Conservation (phyloP, 2,888 invertebrate species). For the Pammene fasciana region DNA sequence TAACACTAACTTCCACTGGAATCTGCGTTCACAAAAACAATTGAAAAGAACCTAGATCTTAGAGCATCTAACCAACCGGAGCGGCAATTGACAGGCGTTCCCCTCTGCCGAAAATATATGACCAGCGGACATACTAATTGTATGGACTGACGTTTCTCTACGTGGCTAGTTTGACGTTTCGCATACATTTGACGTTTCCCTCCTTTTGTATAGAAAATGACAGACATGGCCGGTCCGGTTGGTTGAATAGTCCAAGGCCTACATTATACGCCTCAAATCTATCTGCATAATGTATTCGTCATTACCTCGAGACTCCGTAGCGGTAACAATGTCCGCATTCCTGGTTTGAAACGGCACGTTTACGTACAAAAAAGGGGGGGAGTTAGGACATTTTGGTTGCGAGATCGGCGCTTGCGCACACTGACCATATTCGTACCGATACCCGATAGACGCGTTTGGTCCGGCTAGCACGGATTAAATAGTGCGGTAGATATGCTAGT, state of each 20-base stretch:
- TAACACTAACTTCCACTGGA: not conserved
- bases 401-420: slow-evolving; percentile 47
- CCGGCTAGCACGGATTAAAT: slow-evolving; percentile 23
- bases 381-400: not conserved
- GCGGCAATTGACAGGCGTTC: no score
- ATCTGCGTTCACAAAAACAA: slow-evolving; percentile 2
- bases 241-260: no score
- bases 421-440: slow-evolving; percentile 61
- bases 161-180: no score
- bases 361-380: not conserved
- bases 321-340: slow-evolving; percentile 42
- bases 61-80: no score
- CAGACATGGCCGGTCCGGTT: no score
- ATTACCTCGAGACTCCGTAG: slow-evolving; percentile 34
- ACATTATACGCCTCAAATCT: not conserved
- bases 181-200: no score
- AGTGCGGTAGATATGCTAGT: slow-evolving; percentile 36
- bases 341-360: slow-evolving; percentile 1
- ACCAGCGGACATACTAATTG: no score
- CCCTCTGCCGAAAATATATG: no score
- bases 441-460: slow-evolving; percentile 56
- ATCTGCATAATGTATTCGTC: slow-evolving; percentile 41
- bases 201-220: no score
- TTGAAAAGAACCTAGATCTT: no score
- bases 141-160: no score